Base-by-base conservation (phyloP, 1,140 invertebrate species). In the Sesamia nonagrioides region DNA sequence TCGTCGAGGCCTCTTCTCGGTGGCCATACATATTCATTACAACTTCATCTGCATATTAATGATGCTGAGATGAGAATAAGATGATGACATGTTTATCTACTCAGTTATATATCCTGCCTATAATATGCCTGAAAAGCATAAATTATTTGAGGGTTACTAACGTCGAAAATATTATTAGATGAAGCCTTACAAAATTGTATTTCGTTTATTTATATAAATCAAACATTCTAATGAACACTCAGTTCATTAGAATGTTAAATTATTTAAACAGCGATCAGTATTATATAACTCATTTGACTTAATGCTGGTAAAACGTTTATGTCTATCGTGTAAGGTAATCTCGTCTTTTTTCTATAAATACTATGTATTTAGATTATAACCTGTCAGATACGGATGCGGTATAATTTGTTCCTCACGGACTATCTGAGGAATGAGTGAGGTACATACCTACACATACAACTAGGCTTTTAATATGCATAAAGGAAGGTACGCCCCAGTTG, bases 1-100 rank as follows among this genome's bases (percentile, higher is more conserved):
- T 89, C 84, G 88, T 54, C 75, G 82, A 85, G 84, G 84, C 83
- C 82, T 86, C 87, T 74, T 85, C 82, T 87, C 86, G 72, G 77
- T 74, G 78, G 61, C 42, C 77, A 88, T 89, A 88, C 85, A 88
- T 89, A 88, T 91, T 91, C 86, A 88, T 87, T 83, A 81, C 79
- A 81, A 77, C 82, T 87, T 81, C 77, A 88, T 90, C 84, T 90
- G 77, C 86, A 91, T 87, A 89, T 87, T 84, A 83, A 89, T 88
- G 82, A 84, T 80, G 71, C 81, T 76, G 80, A 83, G 73, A 84
- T 82, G 82, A 80, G 63, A 79, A 79, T 81, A 78, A 79, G 73
- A 82, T 72, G 73, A 69, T 77, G 77, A 83, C 73, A 69, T 77
- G 48, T 80, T 79, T 82, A 76, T 72, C 71, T 61, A 45, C 72